phyloP scores from a whole-genome alignment of 1,140 invertebrate genomes.

The Planococcus citri region DNA sequence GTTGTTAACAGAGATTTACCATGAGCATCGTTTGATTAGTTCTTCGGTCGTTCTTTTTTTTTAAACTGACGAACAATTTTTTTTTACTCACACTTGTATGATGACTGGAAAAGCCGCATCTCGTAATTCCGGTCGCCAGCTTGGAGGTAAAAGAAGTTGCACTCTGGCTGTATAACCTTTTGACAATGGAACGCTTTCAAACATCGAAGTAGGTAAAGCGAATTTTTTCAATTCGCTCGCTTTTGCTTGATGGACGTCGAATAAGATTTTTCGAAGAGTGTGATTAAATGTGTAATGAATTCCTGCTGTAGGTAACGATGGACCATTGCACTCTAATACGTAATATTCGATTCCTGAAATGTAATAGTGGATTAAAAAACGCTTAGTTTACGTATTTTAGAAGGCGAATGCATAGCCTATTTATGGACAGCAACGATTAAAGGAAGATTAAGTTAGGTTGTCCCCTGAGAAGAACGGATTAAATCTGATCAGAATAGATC shows the following conservation, averaged over 20 bases:
- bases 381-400: too few relatives aligned
- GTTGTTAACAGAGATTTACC: neutral
- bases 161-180: conserved; percentile 65
- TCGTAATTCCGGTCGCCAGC: conserved; percentile 66
- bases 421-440: too few relatives aligned
- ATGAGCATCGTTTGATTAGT: neutral
- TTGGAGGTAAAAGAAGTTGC: conserved; percentile 63
- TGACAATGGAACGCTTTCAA: conserved; percentile 61
- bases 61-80: too few relatives aligned
- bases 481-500: too few relatives aligned
- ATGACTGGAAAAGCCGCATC: conserved; percentile 73
- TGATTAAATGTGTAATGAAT: conserved; percentile 56
- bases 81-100: conserved; percentile 56
- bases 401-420: too few relatives aligned
- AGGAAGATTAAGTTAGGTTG: too few relatives aligned
- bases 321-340: conserved; percentile 63
- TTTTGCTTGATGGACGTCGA: conserved; percentile 55
- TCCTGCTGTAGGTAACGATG: conserved; percentile 61
- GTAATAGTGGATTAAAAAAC: too few relatives aligned
- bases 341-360: conserved; percentile 39
- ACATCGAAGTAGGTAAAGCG: conserved; percentile 57
- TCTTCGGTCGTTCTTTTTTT: too few relatives aligned
- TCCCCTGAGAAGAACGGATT: too few relatives aligned
- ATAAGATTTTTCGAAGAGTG: conserved; percentile 54
- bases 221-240: conserved; percentile 47